These are phyloP conservation scores for Scartelaos histophorus DNA, from an alignment of 2,113 vertebrate genomes.

Conservation along the genomic window DNA sequence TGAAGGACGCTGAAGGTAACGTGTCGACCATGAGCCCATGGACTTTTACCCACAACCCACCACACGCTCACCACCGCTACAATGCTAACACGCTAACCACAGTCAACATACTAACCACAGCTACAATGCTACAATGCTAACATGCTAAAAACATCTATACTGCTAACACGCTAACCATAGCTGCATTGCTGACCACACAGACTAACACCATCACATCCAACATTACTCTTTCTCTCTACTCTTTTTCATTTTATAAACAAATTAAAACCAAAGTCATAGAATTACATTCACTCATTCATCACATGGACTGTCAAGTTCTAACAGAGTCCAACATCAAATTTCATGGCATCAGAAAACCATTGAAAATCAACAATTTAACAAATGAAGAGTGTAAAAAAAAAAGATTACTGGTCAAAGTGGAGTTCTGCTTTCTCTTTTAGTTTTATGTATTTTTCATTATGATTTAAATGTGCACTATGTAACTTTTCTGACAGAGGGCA, in stretches of 20 bases:
- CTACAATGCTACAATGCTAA: conserved; percentile 29
- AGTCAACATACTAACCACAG: background rate
- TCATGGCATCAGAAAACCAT: too few species aligned
- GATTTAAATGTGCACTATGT: too few species aligned
- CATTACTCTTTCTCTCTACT: conserved; percentile 18
- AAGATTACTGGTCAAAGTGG: too few species aligned
- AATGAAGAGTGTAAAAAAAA: too few species aligned
- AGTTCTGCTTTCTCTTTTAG: too few species aligned
- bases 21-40: conserved; percentile 56
- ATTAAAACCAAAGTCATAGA: background rate
- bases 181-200: conserved; percentile 39
- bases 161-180: conserved; percentile 25
- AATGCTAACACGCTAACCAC: conserved; percentile 12
- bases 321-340: too few species aligned
- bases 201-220: conserved; percentile 37
- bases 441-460: too few species aligned
- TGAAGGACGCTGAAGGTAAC: conserved; percentile 80
- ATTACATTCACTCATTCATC: background rate
- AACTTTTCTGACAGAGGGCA: too few species aligned
- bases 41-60: conserved; percentile 59
- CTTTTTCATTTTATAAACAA: background rate
- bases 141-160: background rate
- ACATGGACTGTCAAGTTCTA: background rate
- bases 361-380: too few species aligned
- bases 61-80: conserved; percentile 55